Base-by-base conservation (phyloP, 2,113 vertebrate species). In the Xenopus borealis region DNA sequence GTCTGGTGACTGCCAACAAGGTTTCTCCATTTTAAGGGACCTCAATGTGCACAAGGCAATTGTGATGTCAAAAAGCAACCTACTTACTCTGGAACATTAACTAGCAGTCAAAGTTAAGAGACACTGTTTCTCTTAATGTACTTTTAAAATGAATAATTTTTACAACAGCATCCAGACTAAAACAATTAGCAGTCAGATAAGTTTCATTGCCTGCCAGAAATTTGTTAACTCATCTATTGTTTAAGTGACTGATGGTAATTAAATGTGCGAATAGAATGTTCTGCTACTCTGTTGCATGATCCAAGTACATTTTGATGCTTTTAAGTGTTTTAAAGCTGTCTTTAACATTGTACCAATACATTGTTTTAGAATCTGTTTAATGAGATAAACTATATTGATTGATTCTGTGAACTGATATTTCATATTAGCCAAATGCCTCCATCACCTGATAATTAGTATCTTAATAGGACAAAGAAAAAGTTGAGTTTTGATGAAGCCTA, bases 161-260 rank as follows among this genome's bases (percentile, higher is more conserved):
- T 63, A 69, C 73, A 76, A 69, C 33, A 55, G 45, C 30, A 50
- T 47, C 50, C 73, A 52, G 66, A 69, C 73, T 55, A 68, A 69
- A 76, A 69, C 73, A 76, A 76, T 76, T 76, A 76, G 58, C 73
- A 76, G 73, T 69, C 66, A 76, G 66, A 76, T 76, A 76, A 45
- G 73, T 76, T 57, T 76, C 73, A 69, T 23, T 27, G 73, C 58
- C 73, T 76, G 73, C 66, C 73, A 76, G 66, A 76, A 63, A 69
- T 69, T 40, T 76, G 73, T 76, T 63, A 76, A 76, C 55, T 76
- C 73, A 63, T 76, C 73, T 62, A 69, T 76, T 76, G 73, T 76
- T 69, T 63, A 76, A 76, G 59, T 76, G 73, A 76, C 58, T 76
- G 73, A 76, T 76, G 58, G 46, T 76, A 76, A 76, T 76, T 76